phyloP scores from a whole-genome alignment of 2,113 vertebrate species.

The Cavia porcellus region DNA sequence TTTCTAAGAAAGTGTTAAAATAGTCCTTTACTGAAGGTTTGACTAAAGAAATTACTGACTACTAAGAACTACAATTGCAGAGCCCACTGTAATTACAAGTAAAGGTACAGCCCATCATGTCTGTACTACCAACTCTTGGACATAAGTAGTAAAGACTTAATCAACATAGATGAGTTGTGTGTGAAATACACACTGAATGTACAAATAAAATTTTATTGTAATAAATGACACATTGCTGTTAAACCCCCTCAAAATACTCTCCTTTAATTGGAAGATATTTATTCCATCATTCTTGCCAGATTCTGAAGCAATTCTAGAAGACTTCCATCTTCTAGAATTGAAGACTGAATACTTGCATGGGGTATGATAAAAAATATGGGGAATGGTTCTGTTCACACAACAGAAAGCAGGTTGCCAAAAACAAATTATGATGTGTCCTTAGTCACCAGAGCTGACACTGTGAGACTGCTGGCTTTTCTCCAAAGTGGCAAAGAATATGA shows the following conservation, averaged over 20 bases:
- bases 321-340: too few relatives aligned
- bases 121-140: background rate
- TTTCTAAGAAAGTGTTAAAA: background rate
- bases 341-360: background rate
- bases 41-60: background rate
- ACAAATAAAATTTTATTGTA: background rate
- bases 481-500: background rate
- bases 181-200: background rate
- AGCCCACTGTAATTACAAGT: background rate
- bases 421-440: background rate
- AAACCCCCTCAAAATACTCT: background rate
- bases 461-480: background rate
- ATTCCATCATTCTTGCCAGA: background rate
- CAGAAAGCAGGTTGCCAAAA: background rate
- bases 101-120: fast-evolving
- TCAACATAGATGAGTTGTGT: background rate
- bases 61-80: background rate
- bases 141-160: background rate
- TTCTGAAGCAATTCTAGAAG: background rate
- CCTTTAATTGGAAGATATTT: background rate
- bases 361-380: background rate
- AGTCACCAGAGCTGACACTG: background rate
- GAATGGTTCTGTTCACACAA: background rate
- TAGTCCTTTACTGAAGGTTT: background rate
- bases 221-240: background rate